Evolutionary conservation across 2,113 vertebrate genomes (phyloP).

Genomic region (Prionailurus viverrinus): DNA sequence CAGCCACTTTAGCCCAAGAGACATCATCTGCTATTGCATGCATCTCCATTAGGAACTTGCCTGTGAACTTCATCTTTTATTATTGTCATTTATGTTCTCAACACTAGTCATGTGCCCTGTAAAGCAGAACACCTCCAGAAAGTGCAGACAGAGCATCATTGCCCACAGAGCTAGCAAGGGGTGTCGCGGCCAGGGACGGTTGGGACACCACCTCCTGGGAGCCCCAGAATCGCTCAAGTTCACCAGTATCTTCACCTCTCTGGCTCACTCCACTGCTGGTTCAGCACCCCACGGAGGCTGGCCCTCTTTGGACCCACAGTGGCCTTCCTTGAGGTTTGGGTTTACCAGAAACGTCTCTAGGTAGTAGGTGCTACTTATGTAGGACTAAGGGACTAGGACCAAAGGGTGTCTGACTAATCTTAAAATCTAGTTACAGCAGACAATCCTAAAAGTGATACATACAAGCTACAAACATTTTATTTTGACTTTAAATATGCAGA

Average conservation of each 20-base stretch:
- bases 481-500: neutral
- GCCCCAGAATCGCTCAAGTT: neutral
- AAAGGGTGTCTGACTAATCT: neutral
- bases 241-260: neutral
- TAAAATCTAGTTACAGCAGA: neutral
- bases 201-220: neutral
- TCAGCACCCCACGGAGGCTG: neutral
- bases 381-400: neutral
- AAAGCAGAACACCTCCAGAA: neutral
- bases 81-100: neutral
- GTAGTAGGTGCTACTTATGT: too few relatives aligned
- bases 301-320: neutral
- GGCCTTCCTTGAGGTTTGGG: neutral
- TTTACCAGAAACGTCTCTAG: neutral
- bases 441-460: neutral
- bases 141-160: neutral
- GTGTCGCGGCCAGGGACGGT: neutral
- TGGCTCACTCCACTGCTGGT: neutral
- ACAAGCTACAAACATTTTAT: neutral
- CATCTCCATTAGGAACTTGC: neutral
- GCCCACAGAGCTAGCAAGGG: rapidly evolving
- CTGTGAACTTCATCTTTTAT: neutral
- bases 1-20: neutral
- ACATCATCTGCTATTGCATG: neutral
- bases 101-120: too few relatives aligned